Evolutionary conservation across 2,113 vertebrate genomes (phyloP), one percentile per base, ranked within the genome.

Genomic region (Illadopsis cleaveri): DNA sequence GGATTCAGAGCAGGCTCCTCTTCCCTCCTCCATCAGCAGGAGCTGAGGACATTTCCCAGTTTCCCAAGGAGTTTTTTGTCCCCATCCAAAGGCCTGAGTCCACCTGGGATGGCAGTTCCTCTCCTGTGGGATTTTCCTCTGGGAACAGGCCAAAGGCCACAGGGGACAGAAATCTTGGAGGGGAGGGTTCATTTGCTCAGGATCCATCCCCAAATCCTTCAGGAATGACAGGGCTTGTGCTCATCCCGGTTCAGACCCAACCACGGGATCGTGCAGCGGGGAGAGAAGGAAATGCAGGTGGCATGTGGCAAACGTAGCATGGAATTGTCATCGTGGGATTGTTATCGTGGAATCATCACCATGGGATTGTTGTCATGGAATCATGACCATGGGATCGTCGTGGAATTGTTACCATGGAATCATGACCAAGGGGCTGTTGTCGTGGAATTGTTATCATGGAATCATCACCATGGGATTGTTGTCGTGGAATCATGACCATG

Each of bases 131-230:
- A 20, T 60, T 64, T n/a, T 18, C 28, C 27, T n/a, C 12, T 31
- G 53, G 38, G 24, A 51, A 33, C 27, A 6, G 5, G 35, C 42
- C 3, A 0, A 14, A 28, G 4, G 15, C 12, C n/a, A 6, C 18
- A 5, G 42, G 15, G 8, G n/a, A 12, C 9, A 44, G 6, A 31
- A 42, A 33, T 0, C 0, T 3, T 11, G 17, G 42, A 61, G 50
- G 12, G 62, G 42, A 42, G 72, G 28, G 27, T 16, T 33, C 0
- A 0, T 73, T 54, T 45, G 5, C 10, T 19, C 37, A 1, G 23
- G 47, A 42, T 31, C 37, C 35, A 28, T 6, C 60, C 12, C 2
- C 19, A 30, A 62, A 86, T 45, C 30, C 14, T 4, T 12, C 18
- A 27, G 66, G 38, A n/a, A 54, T 23, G 13, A 12, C 6, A 4